These are phyloP conservation scores for Thaumetopoea pityocampa DNA, from an alignment of 1,140 invertebrate species.

Conservation along the genomic window DNA sequence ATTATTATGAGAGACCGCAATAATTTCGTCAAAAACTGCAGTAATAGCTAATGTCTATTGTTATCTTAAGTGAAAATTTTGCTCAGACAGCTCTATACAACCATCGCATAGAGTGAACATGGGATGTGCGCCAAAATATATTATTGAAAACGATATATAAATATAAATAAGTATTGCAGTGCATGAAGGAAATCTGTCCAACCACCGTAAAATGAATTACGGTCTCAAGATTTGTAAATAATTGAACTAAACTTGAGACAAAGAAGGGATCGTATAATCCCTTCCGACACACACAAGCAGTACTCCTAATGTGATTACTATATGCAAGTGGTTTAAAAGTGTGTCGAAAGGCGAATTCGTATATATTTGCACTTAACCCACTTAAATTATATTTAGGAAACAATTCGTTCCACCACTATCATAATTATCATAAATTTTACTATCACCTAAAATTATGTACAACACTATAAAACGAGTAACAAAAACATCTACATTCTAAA, in stretches of 20 bases:
- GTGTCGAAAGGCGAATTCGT: conserved; percentile 4
- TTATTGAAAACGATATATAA: conserved; percentile 8
- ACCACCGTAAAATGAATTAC: conserved; percentile 30
- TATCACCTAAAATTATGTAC: conserved; percentile 43
- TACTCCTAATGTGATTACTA: too few species aligned
- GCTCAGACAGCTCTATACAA: conserved; percentile 5
- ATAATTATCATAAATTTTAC: conserved; percentile 10
- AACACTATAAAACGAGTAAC: conserved; percentile 51
- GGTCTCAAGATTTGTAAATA: conserved; percentile 23
- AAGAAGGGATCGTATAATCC: conserved; percentile 2
- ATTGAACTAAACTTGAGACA: conserved; percentile 22
- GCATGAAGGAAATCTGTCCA: conserved; percentile 13
- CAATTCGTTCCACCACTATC: conserved; percentile 4
- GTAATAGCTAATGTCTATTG: conserved; percentile 4
- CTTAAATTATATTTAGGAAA: conserved; percentile 15
- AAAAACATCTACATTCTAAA: conserved; percentile 28
- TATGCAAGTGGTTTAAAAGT: neutral
- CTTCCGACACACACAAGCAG: conserved; percentile 7
- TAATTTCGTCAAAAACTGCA: too few species aligned
- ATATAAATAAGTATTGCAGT: conserved; percentile 16
- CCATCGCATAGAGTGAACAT: conserved; percentile 14
- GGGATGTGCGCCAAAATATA: conserved; percentile 6
- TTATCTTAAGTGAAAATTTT: conserved; percentile 13
- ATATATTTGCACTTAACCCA: conserved; percentile 25
- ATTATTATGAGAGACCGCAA: neutral